These are phyloP conservation scores for Pseudochromis fuscus DNA, from an alignment of 2,797 vertebrate genomes.

Conservation along the genomic window DNA sequence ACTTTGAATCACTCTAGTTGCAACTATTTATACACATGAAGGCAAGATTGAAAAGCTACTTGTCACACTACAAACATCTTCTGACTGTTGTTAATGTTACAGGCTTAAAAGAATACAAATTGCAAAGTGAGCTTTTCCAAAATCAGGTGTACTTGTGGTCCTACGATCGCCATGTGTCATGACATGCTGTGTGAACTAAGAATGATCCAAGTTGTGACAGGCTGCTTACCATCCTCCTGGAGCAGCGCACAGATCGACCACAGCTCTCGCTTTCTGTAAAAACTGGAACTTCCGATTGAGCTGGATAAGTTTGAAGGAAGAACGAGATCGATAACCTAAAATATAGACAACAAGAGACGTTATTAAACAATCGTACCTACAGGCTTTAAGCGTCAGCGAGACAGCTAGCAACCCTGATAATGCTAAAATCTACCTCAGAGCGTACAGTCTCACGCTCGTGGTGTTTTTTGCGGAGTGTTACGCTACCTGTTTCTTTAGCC, in stretches of 20 bases:
- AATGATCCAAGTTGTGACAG: background rate
- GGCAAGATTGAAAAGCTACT: too few species aligned
- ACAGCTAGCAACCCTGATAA: constrained; percentile 13
- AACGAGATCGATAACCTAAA: constrained; percentile 95
- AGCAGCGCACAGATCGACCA: constrained; percentile 95
- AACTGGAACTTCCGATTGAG: constrained; percentile 97
- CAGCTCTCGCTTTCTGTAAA: constrained; percentile 91
- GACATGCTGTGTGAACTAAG: background rate
- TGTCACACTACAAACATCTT: too few species aligned
- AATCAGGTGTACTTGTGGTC: too few species aligned
- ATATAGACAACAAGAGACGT: background rate
- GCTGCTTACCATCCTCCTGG: constrained; percentile 93
- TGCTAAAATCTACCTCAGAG: constrained; percentile 6
- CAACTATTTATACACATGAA: too few species aligned
- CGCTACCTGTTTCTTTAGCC: constrained; percentile 94
- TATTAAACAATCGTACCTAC: background rate
- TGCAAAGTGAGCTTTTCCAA: too few species aligned
- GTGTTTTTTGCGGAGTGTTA: background rate
- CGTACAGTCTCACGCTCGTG: too few species aligned
- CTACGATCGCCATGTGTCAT: background rate
- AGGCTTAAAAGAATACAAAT: too few species aligned
- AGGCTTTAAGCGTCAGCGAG: too few species aligned
- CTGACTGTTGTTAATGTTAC: too few species aligned
- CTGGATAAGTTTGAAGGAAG: constrained; percentile 98
- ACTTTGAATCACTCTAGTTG: too few species aligned